These are phyloP conservation scores for Emydura subglobosa DNA, from an alignment of 2,113 vertebrate genomes.

Conservation along the genomic window DNA sequence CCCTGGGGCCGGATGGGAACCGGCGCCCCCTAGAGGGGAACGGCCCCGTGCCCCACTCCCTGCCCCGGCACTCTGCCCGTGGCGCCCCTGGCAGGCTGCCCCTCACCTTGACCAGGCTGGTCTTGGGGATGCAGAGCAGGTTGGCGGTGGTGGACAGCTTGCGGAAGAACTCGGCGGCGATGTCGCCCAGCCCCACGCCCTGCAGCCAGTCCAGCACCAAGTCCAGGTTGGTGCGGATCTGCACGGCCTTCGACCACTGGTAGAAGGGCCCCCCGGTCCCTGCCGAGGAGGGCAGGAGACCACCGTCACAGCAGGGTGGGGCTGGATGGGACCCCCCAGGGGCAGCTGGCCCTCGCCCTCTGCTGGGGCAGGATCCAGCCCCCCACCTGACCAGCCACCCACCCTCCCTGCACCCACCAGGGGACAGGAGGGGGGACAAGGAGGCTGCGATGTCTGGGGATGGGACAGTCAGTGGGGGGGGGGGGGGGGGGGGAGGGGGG, in stretches of 20 bases:
- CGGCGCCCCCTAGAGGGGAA: neutral
- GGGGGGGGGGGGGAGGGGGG: too few relatives aligned
- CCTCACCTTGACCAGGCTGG: conserved; percentile 89
- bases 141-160: conserved; percentile 92
- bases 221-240: conserved; percentile 92
- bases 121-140: conserved; percentile 91
- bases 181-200: conserved; percentile 90
- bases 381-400: too few relatives aligned
- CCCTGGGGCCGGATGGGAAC: neutral
- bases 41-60: neutral
- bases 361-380: neutral
- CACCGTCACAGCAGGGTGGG: neutral
- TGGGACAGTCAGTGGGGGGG: neutral
- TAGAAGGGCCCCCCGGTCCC: conserved; percentile 85
- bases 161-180: conserved; percentile 91
- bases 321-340: neutral
- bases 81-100: neutral
- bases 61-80: neutral
- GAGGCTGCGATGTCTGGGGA: too few relatives aligned
- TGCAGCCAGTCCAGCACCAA: conserved; percentile 93
- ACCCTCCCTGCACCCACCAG: neutral
- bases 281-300: neutral
- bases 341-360: neutral
- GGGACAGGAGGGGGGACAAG: neutral
- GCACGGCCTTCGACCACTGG: conserved; percentile 92